These are phyloP conservation scores for Cremastobaeus sp. DNA, from an alignment of 2,888 invertebrate species.

Conservation along the genomic window DNA sequence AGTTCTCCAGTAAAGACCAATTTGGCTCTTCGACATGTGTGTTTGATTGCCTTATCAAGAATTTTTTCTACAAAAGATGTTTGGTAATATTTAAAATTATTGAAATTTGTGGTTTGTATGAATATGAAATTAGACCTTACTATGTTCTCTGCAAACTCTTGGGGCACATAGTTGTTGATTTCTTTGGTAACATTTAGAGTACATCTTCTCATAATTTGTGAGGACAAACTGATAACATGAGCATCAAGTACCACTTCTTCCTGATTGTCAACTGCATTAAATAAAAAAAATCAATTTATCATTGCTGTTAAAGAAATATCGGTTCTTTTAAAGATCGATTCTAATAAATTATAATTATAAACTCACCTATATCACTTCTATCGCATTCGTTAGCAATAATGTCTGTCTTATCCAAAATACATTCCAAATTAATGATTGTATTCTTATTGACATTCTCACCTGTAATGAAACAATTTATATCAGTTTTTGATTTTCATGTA, in stretches of 20 bases:
- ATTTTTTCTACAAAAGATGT: constrained; percentile 25
- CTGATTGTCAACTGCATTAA: constrained; percentile 65
- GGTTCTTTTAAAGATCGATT: background rate
- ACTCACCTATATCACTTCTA: constrained; percentile 69
- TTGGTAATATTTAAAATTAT: too few relatives aligned
- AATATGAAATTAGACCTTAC: constrained; percentile 62
- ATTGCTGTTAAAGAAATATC: background rate
- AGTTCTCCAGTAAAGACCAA: constrained; percentile 69
- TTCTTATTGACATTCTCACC: constrained; percentile 63
- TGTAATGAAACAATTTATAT: constrained; percentile 54
- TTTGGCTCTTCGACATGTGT: constrained; percentile 57
- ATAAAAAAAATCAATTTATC: constrained; percentile 12
- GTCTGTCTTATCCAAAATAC: constrained; percentile 69
- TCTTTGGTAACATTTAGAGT: constrained; percentile 65
- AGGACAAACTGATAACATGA: constrained; percentile 71
- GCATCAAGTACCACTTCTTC: constrained; percentile 74
- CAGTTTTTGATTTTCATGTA: too few relatives aligned
- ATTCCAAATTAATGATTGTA: constrained; percentile 65
- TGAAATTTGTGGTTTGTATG: too few relatives aligned
- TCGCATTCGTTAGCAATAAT: constrained; percentile 65
- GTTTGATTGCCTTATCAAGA: constrained; percentile 32
- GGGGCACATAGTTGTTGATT: constrained; percentile 65
- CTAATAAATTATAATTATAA: background rate
- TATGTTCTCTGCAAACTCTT: constrained; percentile 69
- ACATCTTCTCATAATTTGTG: constrained; percentile 70